phyloP scores from a whole-genome alignment of 2,113 vertebrate genomes.

The Vanacampus margaritifer region DNA sequence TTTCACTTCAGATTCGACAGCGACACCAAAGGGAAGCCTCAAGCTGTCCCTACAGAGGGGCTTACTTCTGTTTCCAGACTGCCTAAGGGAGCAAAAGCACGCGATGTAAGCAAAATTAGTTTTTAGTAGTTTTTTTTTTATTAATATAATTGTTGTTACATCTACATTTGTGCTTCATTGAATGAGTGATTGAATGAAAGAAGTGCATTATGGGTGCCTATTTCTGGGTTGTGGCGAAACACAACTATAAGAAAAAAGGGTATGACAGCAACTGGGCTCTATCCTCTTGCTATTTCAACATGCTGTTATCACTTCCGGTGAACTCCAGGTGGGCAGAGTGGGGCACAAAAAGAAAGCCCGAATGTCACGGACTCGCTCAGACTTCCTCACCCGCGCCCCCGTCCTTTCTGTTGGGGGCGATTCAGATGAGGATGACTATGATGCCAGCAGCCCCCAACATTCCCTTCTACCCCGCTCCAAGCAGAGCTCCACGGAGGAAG shows the following conservation, averaged over 20 bases:
- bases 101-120: conserved; percentile 61
- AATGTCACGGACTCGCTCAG: conserved; percentile 98
- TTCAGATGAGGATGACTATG: conserved; percentile 92
- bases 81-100: conserved; percentile 58
- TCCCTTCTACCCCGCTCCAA: conserved; percentile 76
- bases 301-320: conserved; percentile 72
- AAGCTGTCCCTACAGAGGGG: conserved; percentile 66
- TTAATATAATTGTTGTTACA: background rate
- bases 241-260: conserved; percentile 8
- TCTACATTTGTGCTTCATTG: background rate
- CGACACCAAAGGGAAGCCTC: conserved; percentile 57
- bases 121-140: conserved; percentile 15
- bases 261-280: conserved; percentile 1
- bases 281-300: conserved; percentile 39
- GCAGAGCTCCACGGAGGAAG: conserved; percentile 73
- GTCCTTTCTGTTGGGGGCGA: conserved; percentile 85
- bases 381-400: conserved; percentile 98
- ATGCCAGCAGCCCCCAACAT: conserved; percentile 78
- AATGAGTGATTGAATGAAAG: conserved; percentile 3
- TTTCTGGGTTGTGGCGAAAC: background rate
- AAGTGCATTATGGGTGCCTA: background rate
- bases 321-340: conserved; percentile 77
- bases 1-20: conserved; percentile 66
- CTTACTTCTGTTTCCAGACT: conserved; percentile 63
- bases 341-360: conserved; percentile 99